A percentile compares a stretch with the other conserved stretches of the same genome.
phyloP scores from a whole-genome alignment of 2,113 vertebrate genomes.

The Antennarius striatus region DNA sequence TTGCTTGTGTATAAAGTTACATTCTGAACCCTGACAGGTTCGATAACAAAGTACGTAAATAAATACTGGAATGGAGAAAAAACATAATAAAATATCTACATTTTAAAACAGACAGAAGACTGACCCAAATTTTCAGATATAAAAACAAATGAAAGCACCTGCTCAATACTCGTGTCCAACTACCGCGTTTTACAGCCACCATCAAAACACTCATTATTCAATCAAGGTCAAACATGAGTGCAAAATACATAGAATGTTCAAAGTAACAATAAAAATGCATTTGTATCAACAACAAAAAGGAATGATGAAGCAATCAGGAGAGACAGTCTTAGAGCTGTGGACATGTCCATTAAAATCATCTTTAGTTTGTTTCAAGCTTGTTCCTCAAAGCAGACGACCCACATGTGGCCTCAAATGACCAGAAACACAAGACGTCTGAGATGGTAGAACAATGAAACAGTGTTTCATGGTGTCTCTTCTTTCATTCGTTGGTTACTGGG shows the following conservation, averaged over 20 bases:
- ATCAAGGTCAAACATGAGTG: constrained; percentile 79
- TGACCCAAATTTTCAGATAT: constrained; percentile 59
- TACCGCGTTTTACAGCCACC: constrained; percentile 77
- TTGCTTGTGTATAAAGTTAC: constrained; percentile 97
- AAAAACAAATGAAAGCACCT: constrained; percentile 81
- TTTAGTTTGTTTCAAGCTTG: constrained; percentile 39
- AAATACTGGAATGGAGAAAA: constrained; percentile 95
- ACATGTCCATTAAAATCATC: constrained; percentile 29
- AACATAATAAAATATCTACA: constrained; percentile 79
- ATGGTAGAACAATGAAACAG: constrained; percentile 4
- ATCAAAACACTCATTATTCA: constrained; percentile 73
- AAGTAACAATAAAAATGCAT: constrained; percentile 59
- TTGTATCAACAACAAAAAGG: constrained; percentile 43
- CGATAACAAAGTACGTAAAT: constrained; percentile 81
- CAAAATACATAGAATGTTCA: constrained; percentile 73
- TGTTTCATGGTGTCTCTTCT: constrained; percentile 39
- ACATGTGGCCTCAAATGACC: constrained; percentile 31
- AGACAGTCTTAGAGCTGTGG: constrained; percentile 33
- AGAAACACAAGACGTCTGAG: constrained; percentile 6
- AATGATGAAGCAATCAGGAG: constrained; percentile 38
- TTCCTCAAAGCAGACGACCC: constrained; percentile 9
- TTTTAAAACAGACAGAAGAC: constrained; percentile 52
- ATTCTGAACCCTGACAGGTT: constrained; percentile 92
- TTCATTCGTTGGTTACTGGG: constrained; percentile 71
- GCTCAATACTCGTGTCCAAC: constrained; percentile 43